phyloP scores from a whole-genome alignment of 2,888 invertebrate species.

The Clunio marinus region DNA sequence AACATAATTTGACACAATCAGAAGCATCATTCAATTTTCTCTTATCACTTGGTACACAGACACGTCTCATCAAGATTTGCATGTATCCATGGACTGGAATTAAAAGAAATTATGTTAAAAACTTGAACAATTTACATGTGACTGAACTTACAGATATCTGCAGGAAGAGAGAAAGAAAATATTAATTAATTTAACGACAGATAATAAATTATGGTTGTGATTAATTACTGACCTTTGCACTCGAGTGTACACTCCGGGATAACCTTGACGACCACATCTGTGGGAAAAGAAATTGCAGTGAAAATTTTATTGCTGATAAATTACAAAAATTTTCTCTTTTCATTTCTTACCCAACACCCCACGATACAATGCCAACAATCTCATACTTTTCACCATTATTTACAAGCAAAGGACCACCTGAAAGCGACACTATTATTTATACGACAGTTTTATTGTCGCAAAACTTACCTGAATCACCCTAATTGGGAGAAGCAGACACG shows the following conservation, averaged over 20 bases:
- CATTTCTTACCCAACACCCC: conserved; percentile 65
- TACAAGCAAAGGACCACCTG: conserved; percentile 74
- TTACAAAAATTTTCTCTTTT: conserved; percentile 53
- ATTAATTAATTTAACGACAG: neutral
- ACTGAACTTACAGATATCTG: conserved; percentile 35
- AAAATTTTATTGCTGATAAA: neutral
- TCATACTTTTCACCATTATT: conserved; percentile 72
- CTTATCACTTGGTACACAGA: conserved; percentile 54
- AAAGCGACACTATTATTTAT: neutral
- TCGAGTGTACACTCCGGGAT: conserved; percentile 54
- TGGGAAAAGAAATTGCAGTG: conserved; percentile 41
- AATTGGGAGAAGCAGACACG: neutral
- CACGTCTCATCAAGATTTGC: conserved; percentile 71
- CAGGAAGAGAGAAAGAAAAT: neutral
- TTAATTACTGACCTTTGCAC: conserved; percentile 50
- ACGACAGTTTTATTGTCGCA: too few species aligned
- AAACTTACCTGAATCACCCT: conserved; percentile 18
- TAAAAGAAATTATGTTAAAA: neutral
- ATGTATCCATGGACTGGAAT: conserved; percentile 63
- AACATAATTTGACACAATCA: too few species aligned
- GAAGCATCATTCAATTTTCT: neutral
- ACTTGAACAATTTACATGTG: neutral
- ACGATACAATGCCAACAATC: conserved; percentile 74
- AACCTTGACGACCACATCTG: conserved; percentile 53
- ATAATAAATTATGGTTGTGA: neutral